phyloP scores from a whole-genome alignment of 2,113 vertebrate genomes.

The Ahaetulla prasina region DNA sequence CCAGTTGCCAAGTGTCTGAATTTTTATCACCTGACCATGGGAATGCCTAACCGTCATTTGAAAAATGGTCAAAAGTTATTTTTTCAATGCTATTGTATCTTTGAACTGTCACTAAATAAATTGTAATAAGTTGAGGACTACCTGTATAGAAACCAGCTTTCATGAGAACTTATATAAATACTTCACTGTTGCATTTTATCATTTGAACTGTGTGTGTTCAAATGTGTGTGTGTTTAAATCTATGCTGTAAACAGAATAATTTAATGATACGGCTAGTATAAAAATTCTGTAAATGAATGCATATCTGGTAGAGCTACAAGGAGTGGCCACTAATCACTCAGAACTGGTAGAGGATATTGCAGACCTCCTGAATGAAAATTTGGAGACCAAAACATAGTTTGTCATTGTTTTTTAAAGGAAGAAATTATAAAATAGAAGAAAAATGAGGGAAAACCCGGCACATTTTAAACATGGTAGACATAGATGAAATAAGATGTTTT shows the following conservation, averaged over 20 bases:
- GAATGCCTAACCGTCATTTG: background rate
- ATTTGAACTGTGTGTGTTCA: constrained; percentile 1
- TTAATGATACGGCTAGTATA: background rate
- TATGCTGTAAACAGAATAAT: background rate
- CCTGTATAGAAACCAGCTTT: background rate
- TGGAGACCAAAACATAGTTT: background rate
- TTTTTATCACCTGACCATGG: background rate
- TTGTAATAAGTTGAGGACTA: background rate
- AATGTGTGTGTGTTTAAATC: background rate
- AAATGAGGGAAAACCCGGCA: background rate
- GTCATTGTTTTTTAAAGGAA: constrained; percentile 3
- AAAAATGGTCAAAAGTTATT: background rate
- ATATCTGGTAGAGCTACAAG: background rate
- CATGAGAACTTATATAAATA: background rate
- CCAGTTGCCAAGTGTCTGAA: background rate
- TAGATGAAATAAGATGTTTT: constrained; percentile 36
- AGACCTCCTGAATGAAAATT: background rate
- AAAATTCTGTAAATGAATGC: background rate
- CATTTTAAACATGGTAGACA: constrained; percentile 21
- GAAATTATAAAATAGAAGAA: constrained; percentile 13
- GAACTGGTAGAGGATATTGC: background rate
- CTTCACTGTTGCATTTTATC: background rate
- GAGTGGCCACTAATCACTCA: background rate
- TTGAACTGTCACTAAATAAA: background rate
- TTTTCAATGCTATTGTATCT: background rate